Evolutionary conservation across 1,140 invertebrate genomes (phyloP), one percentile per base, ranked within the genome.

Genomic region (Aporrectodea caliginosa): DNA sequence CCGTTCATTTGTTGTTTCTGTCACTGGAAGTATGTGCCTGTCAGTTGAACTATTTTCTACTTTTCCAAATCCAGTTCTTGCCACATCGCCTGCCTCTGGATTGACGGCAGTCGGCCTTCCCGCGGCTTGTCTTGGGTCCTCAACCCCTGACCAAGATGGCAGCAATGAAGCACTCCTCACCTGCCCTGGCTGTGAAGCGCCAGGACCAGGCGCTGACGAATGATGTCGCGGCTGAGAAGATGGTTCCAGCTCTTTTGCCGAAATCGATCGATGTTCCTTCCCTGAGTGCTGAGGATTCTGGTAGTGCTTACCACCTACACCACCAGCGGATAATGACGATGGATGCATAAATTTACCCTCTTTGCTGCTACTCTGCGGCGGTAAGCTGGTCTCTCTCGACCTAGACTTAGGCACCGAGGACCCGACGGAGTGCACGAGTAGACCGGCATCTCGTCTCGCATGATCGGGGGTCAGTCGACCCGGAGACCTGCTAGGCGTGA

Each of bases 401-500:
- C 43, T 6, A 22, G 22, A 22, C 43, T 58, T 58, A 6, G 43
- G 43, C 43, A 22, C 43, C 43, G 43, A 58, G 6, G 43, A 6
- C 6, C 22, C 6, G 43, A 58, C 43, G 43, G 6, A n/a, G n/a
- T n/a, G n/a, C n/a, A n/a, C n/a, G n/a, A n/a, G n/a, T n/a, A n/a
- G 43, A 58, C 6, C 43, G 43, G 43, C 22, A 6, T 58, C 43
- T 58, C 43, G 43, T 58, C 43, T 58, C 43, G 6, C 6, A 58
- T 58, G 43, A 22, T 58, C 43, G 43, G 43, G 43, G 6, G 43
- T 58, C 6, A 58, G 43, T 58, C 43, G 43, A 22, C 43, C 43
- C 6, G 43, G 43, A 6, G 43, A 84, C 84, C 12, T 86, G 85
- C 72, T 92, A 90, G 81, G 91, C 92, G 12, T 94, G 93, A 58